Conservation (phyloP, 2,797 vertebrate species). For the Smutsia temminckii region DNA sequence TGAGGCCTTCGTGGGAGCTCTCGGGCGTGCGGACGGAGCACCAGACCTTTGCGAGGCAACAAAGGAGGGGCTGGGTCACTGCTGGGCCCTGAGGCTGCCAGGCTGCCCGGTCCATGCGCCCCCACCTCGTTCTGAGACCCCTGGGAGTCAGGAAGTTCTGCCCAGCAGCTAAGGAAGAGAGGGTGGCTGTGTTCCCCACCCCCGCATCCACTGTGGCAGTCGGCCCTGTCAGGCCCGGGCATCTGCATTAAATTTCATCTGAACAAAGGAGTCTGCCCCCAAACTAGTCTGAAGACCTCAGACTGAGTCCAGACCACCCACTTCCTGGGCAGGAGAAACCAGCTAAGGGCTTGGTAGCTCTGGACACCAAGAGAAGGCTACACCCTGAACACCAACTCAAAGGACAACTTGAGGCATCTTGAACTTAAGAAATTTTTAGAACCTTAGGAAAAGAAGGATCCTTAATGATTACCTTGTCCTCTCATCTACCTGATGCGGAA, state of each 20-base stretch:
- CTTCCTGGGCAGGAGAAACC: not conserved
- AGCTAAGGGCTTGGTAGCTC: not conserved
- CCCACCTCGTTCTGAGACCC: not conserved
- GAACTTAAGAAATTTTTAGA: conserved; percentile 1
- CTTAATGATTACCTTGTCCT: not conserved
- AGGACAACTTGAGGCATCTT: not conserved
- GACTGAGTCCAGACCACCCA: not conserved
- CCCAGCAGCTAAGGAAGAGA: not conserved
- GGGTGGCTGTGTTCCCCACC: not conserved
- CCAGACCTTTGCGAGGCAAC: conserved; percentile 89
- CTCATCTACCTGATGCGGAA: not conserved
- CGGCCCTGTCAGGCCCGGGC: not conserved
- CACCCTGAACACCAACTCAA: not conserved
- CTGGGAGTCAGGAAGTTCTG: not conserved
- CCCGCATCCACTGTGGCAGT: not conserved
- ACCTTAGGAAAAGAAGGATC: not conserved
- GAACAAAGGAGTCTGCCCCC: not conserved
- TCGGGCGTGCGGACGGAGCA: conserved; percentile 95
- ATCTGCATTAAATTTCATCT: not conserved
- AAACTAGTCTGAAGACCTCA: not conserved
- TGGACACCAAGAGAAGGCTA: not conserved
- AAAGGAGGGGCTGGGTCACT: conserved; percentile 14
- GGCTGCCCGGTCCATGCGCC: not conserved
- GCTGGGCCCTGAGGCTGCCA: not conserved
- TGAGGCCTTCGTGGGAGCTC: conserved; percentile 95